A percentile compares a stretch with the other conserved stretches of the same genome.
Conservation (phyloP, 1,140 invertebrate species). For the Delia radicum region DNA sequence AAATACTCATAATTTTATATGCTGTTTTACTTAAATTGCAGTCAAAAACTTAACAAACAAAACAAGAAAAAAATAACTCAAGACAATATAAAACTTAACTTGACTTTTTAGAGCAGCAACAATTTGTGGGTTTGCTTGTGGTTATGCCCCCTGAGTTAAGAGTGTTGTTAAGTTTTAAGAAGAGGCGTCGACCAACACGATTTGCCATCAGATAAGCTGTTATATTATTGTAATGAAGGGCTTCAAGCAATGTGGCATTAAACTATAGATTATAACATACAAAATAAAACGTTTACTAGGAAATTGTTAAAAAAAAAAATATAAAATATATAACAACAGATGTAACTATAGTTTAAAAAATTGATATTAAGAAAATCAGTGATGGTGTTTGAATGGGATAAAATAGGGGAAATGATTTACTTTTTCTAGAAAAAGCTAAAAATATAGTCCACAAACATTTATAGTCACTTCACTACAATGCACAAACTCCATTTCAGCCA, state of each 20-base stretch:
- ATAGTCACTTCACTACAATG: too few relatives aligned
- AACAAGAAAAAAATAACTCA: background rate
- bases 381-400: too few relatives aligned
- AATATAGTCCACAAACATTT: too few relatives aligned
- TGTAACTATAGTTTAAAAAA: background rate
- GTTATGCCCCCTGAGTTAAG: slow-evolving; percentile 18
- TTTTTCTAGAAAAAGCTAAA: too few relatives aligned
- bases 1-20: background rate
- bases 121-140: slow-evolving; percentile 19
- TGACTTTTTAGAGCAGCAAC: slow-evolving; percentile 8
- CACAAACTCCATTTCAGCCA: too few relatives aligned
- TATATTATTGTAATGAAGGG: slow-evolving; percentile 28
- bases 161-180: slow-evolving; percentile 16
- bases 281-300: background rate
- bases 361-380: background rate
- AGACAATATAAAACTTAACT: background rate
- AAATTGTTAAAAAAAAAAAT: background rate
- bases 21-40: slow-evolving; percentile 1
- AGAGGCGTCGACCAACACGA: slow-evolving; percentile 28
- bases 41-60: too few relatives aligned
- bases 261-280: slow-evolving; percentile 7
- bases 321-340: background rate
- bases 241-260: background rate
- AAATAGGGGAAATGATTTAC: too few relatives aligned
- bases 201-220: slow-evolving; percentile 28